Base-by-base conservation (phyloP, 2,113 vertebrate species). In the Misgurnus mizolepis region DNA sequence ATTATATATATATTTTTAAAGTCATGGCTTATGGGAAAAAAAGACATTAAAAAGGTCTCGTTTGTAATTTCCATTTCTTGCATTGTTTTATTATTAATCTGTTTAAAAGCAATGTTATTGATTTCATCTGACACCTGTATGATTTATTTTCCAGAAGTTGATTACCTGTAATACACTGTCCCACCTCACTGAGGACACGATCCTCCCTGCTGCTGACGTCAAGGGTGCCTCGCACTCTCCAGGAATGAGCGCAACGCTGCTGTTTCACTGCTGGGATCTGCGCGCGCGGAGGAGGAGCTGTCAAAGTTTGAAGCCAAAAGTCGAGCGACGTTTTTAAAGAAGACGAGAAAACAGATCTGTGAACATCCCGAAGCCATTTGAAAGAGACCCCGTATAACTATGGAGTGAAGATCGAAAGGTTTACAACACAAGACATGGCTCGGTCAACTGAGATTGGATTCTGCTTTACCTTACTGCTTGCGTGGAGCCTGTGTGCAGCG, bases 211-310 rank as follows among this genome's bases (percentile, higher is more conserved):
- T 80, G 73, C 17, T 91, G 91, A 93, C 92, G 92, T 93, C 89
- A 91, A 2, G 66, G 3, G 62, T 50, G 27, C 68, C 4, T 67
- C 47, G 75, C 47, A 49, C 40, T 4, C 45, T 70, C 68, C 69
- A 50, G 58, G 65, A 71, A 68, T 34, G 22, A 49, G 47, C n/a
- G 61, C 15, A 2, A 58, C 55, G 18, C 17, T 10, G 6, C 49
- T 85, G 18, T 70, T 81, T 86, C 80, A 77, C 79, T 83, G 74
- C n/a, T 61, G 79, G 69, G 86, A 83, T 84, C 67, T 56, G 39
- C 34, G 68, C 22, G 79, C 68, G 84, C 84, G 89, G 76, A 86
- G 88, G 91, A 91, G 91, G 91, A 92, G 91, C 91, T 91, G 92
- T 91, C 92, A 91, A 84, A 93, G 89, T 91, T 89, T 85, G 77